Conservation (phyloP, 30 jellyfish, hydroid and myxozoan genomes). For the Rhopilema esculentum region DNA sequence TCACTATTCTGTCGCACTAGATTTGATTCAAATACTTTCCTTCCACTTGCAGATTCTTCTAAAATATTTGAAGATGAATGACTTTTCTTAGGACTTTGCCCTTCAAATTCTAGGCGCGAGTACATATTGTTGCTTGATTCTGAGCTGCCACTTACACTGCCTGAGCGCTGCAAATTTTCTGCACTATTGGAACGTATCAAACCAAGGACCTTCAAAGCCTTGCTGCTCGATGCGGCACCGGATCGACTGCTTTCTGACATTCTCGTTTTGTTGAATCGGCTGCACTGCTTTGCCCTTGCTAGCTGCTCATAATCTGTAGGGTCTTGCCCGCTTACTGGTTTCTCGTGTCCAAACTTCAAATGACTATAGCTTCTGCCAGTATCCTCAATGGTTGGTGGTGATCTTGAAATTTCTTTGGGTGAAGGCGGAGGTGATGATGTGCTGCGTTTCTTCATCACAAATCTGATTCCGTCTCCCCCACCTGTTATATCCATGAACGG, state of each 20-base stretch:
- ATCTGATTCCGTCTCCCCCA: constrained; percentile 37
- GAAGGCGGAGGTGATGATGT: constrained; percentile 68
- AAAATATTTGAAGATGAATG: constrained; percentile 50
- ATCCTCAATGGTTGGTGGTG: constrained; percentile 34
- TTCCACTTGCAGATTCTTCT: background rate
- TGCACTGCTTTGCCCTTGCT: constrained; percentile 62
- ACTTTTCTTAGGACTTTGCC: constrained; percentile 17
- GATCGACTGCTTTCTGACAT: constrained; percentile 45
- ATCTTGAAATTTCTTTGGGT: constrained; percentile 3
- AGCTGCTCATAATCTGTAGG: constrained; percentile 26
- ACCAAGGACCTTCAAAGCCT: constrained; percentile 67
- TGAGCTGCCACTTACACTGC: constrained; percentile 1
- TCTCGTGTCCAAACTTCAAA: constrained; percentile 27
- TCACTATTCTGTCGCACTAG: background rate
- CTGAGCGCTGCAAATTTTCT: constrained; percentile 39
- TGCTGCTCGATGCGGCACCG: constrained; percentile 15
- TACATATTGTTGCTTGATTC: constrained; percentile 43
- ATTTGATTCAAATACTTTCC: background rate
- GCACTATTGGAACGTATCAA: constrained; percentile 59
- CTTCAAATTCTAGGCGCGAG: constrained; percentile 38
- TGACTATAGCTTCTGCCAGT: constrained; percentile 39
- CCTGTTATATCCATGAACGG: constrained; percentile 44
- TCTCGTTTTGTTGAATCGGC: constrained; percentile 46
- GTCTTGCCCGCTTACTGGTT: background rate
- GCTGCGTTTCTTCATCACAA: constrained; percentile 62